These are phyloP conservation scores for Xyrauchen texanus DNA, from an alignment of 2,113 vertebrate species.

Conservation along the genomic window DNA sequence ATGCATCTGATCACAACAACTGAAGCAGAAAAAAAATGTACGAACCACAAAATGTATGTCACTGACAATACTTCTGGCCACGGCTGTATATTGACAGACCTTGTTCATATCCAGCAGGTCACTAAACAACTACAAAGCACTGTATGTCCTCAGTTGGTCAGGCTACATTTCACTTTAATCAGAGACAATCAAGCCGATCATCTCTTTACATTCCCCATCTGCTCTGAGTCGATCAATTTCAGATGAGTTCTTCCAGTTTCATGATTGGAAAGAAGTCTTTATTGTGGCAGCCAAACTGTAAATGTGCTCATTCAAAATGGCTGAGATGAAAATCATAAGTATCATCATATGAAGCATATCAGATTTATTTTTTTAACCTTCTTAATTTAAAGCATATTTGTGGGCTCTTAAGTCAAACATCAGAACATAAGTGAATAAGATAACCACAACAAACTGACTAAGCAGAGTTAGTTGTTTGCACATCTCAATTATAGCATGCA, in stretches of 20 bases:
- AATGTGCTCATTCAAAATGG: not conserved
- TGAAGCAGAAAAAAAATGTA: no score
- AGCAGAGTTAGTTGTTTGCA: not conserved
- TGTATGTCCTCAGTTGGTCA: no score
- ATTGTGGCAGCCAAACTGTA: not conserved
- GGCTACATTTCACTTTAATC: no score
- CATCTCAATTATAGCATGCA: not conserved
- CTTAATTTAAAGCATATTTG: not conserved
- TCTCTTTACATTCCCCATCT: not conserved
- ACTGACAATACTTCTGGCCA: no score
- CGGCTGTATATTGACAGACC: no score
- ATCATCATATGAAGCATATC: not conserved
- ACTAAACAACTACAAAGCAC: no score
- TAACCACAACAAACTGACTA: constrained; percentile 7
- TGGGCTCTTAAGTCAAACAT: not conserved
- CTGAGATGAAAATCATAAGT: not conserved
- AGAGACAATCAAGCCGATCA: no score
- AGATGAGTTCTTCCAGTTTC: constrained; percentile 10
- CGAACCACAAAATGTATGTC: no score
- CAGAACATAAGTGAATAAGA: constrained; percentile 5
- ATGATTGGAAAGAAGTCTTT: not conserved
- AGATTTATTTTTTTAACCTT: not conserved
- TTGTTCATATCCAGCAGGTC: no score
- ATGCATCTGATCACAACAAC: no score
- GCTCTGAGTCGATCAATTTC: not conserved